Evolutionary conservation across 1,140 invertebrate genomes (phyloP), one percentile per base, ranked within the genome.

Genomic region (Littorina saxatilis): DNA sequence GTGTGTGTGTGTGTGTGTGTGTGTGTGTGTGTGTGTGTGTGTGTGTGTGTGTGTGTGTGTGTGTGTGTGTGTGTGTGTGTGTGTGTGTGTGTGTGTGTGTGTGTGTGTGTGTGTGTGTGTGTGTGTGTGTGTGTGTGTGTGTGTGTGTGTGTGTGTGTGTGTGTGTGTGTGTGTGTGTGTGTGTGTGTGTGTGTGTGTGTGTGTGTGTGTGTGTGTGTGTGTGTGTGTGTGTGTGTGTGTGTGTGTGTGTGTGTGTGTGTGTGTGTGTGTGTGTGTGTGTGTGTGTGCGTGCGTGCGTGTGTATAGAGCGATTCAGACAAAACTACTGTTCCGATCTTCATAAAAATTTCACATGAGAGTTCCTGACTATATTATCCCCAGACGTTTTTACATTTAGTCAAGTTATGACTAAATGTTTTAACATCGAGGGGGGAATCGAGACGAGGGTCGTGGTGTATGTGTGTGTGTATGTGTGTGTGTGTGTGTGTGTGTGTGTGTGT

Each of bases 401-500:
- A n/a, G 55, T 61, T 37, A 32, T n/a, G n/a, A n/a, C n/a, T n/a
- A n/a, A n/a, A n/a, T n/a, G n/a, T n/a, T n/a, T n/a, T n/a, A n/a
- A n/a, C n/a, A n/a, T n/a, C n/a, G n/a, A n/a, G n/a, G n/a, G n/a
- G n/a, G n/a, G n/a, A n/a, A n/a, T n/a, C n/a, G n/a, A n/a, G n/a
- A n/a, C n/a, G n/a, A n/a, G n/a, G n/a, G n/a, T n/a, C n/a, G n/a
- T n/a, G n/a, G n/a, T n/a, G n/a, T n/a, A n/a, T n/a, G n/a, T n/a
- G n/a, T n/a, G n/a, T n/a, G n/a, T n/a, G n/a, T n/a, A n/a, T 68
- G 66, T 68, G 66, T 68, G 66, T 68, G 66, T 37, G 66, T 35
- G 66, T 35, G 27, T 68, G 66, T 68, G 66, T 68, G 66, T 68
- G 66, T 68, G 11, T 68, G 66, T 32, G 27, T 68, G 66, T 1